Percentiles rank a stretch among this genome's conserved stretches.
Conservation (phyloP, 2,797 vertebrate genomes). For the Fistularia tabacaria region DNA sequence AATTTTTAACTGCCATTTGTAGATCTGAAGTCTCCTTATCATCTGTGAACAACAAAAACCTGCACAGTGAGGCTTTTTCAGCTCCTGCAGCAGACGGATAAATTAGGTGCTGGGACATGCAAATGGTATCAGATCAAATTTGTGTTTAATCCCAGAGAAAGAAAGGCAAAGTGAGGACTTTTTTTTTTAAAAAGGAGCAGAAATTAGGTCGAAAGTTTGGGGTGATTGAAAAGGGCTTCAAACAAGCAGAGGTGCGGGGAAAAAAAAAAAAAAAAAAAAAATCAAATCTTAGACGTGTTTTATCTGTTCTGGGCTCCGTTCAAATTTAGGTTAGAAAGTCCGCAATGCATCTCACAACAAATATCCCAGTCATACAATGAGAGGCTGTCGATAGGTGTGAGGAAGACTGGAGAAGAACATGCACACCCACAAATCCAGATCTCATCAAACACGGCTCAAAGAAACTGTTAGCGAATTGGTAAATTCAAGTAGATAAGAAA, state of each 20-base stretch:
- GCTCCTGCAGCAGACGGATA: not conserved
- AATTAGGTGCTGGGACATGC: conserved; percentile 32
- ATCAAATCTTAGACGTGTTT: not conserved
- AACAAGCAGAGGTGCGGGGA: conserved; percentile 6
- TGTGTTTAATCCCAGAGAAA: conserved; percentile 17
- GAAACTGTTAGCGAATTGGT: too few species aligned
- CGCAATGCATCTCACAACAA: too few species aligned
- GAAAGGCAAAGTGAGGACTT: conserved; percentile 2
- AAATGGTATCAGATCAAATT: conserved; percentile 11
- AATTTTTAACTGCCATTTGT: conserved; percentile 5
- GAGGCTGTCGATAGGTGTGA: conserved; percentile 8
- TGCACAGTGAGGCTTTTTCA: conserved; percentile 2
- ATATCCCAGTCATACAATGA: not conserved
- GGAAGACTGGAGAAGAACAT: not conserved
- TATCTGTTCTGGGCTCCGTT: conserved; percentile 10
- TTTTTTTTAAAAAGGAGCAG: conserved; percentile 4
- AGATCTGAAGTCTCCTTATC: conserved; percentile 17
- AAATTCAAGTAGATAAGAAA: too few species aligned
- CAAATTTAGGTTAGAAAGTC: conserved; percentile 4
- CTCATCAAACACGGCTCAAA: too few species aligned
- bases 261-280: conserved; percentile 9
- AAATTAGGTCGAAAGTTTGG: conserved; percentile 14
- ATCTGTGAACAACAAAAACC: conserved; percentile 3
- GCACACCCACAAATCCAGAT: too few species aligned
- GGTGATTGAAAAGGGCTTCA: conserved; percentile 42